Evolutionary conservation across 2,797 vertebrate genomes (phyloP).

Genomic region (Esox masquinongy): DNA sequence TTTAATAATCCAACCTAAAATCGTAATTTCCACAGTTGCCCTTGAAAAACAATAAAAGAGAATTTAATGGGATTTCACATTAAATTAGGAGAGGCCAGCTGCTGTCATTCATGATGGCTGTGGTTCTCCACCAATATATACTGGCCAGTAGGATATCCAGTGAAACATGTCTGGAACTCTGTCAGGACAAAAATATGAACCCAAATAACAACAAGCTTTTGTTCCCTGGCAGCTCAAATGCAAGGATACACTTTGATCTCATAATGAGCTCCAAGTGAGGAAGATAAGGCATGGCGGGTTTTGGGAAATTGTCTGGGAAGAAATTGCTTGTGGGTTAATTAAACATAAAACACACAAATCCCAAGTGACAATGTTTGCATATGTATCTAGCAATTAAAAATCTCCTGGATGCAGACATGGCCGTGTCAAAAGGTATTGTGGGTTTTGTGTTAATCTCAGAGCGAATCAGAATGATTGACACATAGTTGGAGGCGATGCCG

Average conservation of each 20-base stretch:
- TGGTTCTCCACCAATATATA: background rate
- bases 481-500: slow-evolving; percentile 39
- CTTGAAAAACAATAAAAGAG: slow-evolving; percentile 31
- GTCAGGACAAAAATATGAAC: background rate
- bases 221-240: slow-evolving; percentile 9
- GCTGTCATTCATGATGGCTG: slow-evolving; percentile 19
- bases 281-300: slow-evolving; percentile 43
- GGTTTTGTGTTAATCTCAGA: slow-evolving; percentile 56
- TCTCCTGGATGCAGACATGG: slow-evolving; percentile 24
- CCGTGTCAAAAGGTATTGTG: slow-evolving; percentile 53
- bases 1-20: slow-evolving; percentile 32
- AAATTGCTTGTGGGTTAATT: slow-evolving; percentile 58
- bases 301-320: slow-evolving; percentile 49
- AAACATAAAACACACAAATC: slow-evolving; percentile 58
- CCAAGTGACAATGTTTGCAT: slow-evolving; percentile 57
- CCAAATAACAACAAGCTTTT: slow-evolving; percentile 13
- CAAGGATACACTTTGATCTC: slow-evolving; percentile 21
- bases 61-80: slow-evolving; percentile 46
- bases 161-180: background rate
- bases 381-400: slow-evolving; percentile 61
- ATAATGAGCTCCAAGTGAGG: slow-evolving; percentile 31
- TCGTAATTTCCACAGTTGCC: slow-evolving; percentile 21
- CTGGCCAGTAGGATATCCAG: background rate
- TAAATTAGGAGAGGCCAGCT: slow-evolving; percentile 36
- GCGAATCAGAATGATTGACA: slow-evolving; percentile 61